phyloP scores from a whole-genome alignment of 2,888 invertebrate species.

The Sylvicola cinctus region DNA sequence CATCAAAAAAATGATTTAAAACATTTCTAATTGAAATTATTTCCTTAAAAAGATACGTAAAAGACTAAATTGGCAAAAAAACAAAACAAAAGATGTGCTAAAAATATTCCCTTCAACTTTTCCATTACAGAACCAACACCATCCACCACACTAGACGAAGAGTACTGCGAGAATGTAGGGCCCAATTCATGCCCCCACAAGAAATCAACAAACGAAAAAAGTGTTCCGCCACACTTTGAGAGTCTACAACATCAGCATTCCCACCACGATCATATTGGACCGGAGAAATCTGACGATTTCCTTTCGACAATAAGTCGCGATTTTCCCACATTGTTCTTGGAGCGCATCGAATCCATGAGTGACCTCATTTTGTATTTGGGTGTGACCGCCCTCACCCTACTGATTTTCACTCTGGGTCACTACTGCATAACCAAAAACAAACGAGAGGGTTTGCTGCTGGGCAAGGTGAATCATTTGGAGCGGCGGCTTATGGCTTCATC shows the following conservation, averaged over 20 bases:
- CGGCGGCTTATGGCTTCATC: slow-evolving; percentile 34
- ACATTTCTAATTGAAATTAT: no score
- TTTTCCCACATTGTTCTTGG: no score
- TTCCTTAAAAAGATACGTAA: no score
- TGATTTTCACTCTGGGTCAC: slow-evolving; percentile 54
- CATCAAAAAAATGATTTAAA: no score
- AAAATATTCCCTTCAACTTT: no score
- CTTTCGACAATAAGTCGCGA: no score
- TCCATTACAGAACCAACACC: no score
- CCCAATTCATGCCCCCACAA: slow-evolving; percentile 11
- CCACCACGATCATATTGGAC: no score
- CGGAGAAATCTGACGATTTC: neutral
- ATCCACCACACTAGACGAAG: slow-evolving; percentile 5
- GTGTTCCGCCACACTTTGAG: neutral
- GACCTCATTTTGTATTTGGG: slow-evolving; percentile 10
- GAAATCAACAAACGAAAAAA: neutral
- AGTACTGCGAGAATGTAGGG: slow-evolving; percentile 13
- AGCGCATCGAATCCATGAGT: no score
- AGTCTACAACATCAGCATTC: neutral
- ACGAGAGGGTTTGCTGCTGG: slow-evolving; percentile 46
- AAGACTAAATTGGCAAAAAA: no score
- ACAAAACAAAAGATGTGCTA: no score
- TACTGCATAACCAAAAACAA: slow-evolving; percentile 57
- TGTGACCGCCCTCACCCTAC: slow-evolving; percentile 47
- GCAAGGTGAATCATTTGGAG: slow-evolving; percentile 41